Evolutionary conservation across 2,888 invertebrate genomes (phyloP), one percentile per base, ranked within the genome.

Genomic region (Leptothorax acervorum): DNA sequence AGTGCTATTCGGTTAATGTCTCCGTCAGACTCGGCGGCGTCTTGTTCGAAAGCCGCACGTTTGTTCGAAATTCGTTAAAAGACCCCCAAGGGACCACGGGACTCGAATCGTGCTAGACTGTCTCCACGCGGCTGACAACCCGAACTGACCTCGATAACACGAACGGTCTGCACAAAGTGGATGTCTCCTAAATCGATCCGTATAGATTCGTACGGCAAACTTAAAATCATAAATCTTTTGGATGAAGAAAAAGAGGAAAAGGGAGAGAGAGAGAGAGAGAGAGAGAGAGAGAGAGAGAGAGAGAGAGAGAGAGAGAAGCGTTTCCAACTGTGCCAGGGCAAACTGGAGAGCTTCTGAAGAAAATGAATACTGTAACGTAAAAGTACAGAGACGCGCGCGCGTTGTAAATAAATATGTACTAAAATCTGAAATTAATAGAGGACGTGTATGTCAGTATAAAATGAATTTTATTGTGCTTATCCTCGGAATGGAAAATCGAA

Each of bases 131-230:
- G 87, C 85, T 85, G 84, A 78, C 88, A 84, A 71, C 83, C 78
- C 86, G 83, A 88, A 89, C 76, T 92, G 92, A 92, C 92, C 92
- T 88, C 85, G 89, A 92, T 92, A 91, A 68, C 86, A 62, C 66
- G 63, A 70, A 66, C 86, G 68, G 63, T 55, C 57, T 53, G 71
- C 75, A 48, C 60, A 81, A 35, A 73, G 55, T 73, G 51, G 31
- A 53, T 53, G 51, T 53, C 70, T 70, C 35, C 35, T 15, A 35
- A 71, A 71, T 71, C 53, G 71, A 71, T 53, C 23, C 53, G 23
- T 23, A 53, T 31, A 71, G 35, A 71, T 70, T 70, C n/a, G 35
- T 12, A 12, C 51, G 12, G 51, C n/a, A n/a, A 70, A 15, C 31
- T 51, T 35, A 53, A 53, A 55, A 39, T 71, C 53, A 55, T 51